Evolutionary conservation across 2,113 vertebrate species (phyloP).

Genomic region (Mirounga angustirostris): DNA sequence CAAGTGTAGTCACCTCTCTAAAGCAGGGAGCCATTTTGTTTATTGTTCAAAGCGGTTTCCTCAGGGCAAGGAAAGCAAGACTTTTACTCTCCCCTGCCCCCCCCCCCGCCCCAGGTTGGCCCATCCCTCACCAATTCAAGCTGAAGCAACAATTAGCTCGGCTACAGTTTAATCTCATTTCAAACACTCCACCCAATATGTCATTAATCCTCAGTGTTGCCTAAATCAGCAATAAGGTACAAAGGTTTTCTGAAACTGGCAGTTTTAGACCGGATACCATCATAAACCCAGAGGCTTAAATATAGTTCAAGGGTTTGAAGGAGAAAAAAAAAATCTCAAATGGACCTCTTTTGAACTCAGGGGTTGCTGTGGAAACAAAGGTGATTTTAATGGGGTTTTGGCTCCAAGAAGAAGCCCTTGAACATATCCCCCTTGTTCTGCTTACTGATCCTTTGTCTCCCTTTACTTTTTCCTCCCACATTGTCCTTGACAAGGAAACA

Average conservation of each 20-base stretch:
- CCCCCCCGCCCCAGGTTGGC: not conserved
- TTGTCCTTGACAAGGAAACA: not conserved
- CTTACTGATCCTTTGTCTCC: too few relatives aligned
- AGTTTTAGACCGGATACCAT: not conserved
- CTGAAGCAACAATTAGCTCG: conserved; percentile 40
- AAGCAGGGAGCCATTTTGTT: not conserved
- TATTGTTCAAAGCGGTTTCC: conserved; percentile 10
- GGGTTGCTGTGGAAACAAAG: not conserved
- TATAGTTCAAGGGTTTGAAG: not conserved
- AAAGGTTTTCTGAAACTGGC: conserved; percentile 37
- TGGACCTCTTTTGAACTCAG: not conserved
- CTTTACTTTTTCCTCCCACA: not conserved
- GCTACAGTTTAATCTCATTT: conserved; percentile 48
- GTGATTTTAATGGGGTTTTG: not conserved
- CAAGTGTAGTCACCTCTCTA: not conserved
- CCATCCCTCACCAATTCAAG: not conserved
- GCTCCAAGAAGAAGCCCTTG: not conserved
- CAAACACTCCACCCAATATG: not conserved
- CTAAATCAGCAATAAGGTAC: conserved; percentile 62
- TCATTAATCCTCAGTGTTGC: conserved; percentile 56
- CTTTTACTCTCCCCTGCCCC: not conserved
- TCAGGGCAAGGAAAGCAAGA: conserved; percentile 33
- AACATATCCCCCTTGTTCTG: not conserved
- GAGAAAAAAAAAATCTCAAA: not conserved
- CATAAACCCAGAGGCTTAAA: not conserved